Evolutionary conservation across 2,797 vertebrate species (phyloP).

Genomic region (Antennarius maculatus): DNA sequence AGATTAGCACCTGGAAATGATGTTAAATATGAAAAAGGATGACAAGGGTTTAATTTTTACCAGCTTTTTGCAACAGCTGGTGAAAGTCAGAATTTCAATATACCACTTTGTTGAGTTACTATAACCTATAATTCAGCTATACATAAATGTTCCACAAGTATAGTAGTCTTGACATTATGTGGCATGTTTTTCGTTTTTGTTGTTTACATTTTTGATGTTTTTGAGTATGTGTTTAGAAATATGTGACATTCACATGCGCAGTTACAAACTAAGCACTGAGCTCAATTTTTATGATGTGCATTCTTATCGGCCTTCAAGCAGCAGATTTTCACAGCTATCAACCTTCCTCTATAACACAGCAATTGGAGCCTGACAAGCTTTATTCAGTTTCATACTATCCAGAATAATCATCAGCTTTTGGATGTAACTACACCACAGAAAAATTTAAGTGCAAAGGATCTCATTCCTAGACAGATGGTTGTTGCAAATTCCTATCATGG

Average conservation of each 20-base stretch:
- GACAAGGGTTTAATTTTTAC: neutral
- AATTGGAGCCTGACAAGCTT: conserved; percentile 38
- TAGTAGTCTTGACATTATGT: conserved; percentile 1
- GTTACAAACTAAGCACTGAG: conserved; percentile 16
- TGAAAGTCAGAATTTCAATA: neutral
- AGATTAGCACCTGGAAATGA: neutral
- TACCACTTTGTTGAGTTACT: neutral
- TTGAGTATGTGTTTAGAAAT: conserved; percentile 48
- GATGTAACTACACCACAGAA: conserved; percentile 53
- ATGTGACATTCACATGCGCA: conserved; percentile 38
- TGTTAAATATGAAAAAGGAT: neutral
- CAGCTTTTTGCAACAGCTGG: neutral
- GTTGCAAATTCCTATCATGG: conserved; percentile 72
- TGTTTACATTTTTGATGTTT: conserved; percentile 22
- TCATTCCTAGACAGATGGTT: conserved; percentile 71
- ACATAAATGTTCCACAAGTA: neutral
- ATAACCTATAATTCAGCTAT: neutral
- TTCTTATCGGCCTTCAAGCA: conserved; percentile 37
- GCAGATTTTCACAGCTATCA: conserved; percentile 15
- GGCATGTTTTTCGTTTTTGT: conserved; percentile 4
- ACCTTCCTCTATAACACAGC: conserved; percentile 18
- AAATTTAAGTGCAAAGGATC: conserved; percentile 62
- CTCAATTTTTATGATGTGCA: conserved; percentile 21
- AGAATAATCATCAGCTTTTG: conserved; percentile 58
- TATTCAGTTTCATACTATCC: conserved; percentile 42